phyloP scores from a whole-genome alignment of 2,888 invertebrate species.

The Petrophora chlorosata region DNA sequence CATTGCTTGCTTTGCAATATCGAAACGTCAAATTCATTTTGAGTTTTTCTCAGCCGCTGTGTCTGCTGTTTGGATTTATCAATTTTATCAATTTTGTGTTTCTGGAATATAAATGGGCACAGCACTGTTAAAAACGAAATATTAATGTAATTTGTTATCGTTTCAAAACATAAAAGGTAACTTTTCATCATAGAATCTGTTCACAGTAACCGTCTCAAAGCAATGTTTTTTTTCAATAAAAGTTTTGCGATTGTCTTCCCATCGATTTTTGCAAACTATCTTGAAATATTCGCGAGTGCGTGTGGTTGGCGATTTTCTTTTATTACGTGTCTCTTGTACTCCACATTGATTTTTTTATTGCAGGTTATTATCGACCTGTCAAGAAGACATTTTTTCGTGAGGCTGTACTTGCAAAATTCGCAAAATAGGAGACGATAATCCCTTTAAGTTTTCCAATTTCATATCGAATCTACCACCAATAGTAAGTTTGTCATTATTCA shows the following conservation, averaged over 20 bases:
- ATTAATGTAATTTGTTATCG: conserved; percentile 37
- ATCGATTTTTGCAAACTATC: conserved; percentile 41
- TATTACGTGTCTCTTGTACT: conserved; percentile 44
- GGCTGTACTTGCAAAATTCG: conserved; percentile 72
- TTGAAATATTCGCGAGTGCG: conserved; percentile 28
- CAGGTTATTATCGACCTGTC: conserved; percentile 83
- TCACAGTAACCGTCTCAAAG: conserved; percentile 22
- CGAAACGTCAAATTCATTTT: conserved; percentile 68
- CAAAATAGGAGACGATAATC: conserved; percentile 84
- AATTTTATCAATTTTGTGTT: conserved; percentile 34
- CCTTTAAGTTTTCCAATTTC: conserved; percentile 81
- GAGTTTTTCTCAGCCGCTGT: conserved; percentile 73
- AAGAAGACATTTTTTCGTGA: conserved; percentile 80
- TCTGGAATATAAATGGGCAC: conserved; percentile 16
- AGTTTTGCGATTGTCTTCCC: conserved; percentile 35
- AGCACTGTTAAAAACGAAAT: conserved; percentile 44
- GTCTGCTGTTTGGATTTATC: conserved; percentile 64
- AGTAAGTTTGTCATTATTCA: conserved; percentile 56
- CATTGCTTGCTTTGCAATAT: conserved; percentile 24
- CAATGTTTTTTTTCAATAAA: conserved; percentile 31
- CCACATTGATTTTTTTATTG: conserved; percentile 78
- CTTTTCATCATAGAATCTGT: conserved; percentile 10
- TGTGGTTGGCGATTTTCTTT: conserved; percentile 26
- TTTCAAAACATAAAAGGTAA: conserved; percentile 34
- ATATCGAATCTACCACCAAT: conserved; percentile 83